These are phyloP conservation scores for Psilopsiagon aurifrons DNA, from an alignment of 2,113 vertebrate genomes.

Conservation along the genomic window DNA sequence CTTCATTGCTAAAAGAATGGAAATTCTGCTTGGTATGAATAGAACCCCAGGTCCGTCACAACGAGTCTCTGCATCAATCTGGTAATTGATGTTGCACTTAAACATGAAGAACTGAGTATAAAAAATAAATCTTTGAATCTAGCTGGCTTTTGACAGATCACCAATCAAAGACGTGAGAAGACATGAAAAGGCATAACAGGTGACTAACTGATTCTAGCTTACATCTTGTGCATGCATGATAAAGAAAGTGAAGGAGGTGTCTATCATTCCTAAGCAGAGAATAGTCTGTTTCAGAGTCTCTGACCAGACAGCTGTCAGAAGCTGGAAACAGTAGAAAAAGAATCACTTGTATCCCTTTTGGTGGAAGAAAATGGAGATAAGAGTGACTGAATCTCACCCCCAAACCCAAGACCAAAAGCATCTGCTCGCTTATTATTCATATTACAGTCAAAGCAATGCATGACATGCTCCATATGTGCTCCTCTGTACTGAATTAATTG, in stretches of 20 bases:
- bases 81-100: conserved; percentile 5
- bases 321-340: not conserved
- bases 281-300: not conserved
- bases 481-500: not conserved
- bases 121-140: conserved; percentile 46
- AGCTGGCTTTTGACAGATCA: conserved; percentile 41
- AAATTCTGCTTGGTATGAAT: not conserved
- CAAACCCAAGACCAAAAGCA: not conserved
- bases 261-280: not conserved
- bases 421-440: not conserved
- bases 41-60: conserved; percentile 2
- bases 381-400: not conserved
- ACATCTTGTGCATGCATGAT: not conserved
- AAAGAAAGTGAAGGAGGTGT: not conserved
- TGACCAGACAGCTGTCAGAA: not conserved
- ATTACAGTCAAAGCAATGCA: not conserved
- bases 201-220: not conserved
- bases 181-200: not conserved
- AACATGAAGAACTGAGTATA: not conserved
- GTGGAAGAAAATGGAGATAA: not conserved
- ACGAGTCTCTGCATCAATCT: not conserved
- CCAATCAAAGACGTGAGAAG: conserved; percentile 2
- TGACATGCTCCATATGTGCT: not conserved
- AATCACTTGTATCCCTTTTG: not conserved
- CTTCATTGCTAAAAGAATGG: not conserved